phyloP scores from a whole-genome alignment of 2,113 vertebrate genomes.

The Corydoras sp. region DNA sequence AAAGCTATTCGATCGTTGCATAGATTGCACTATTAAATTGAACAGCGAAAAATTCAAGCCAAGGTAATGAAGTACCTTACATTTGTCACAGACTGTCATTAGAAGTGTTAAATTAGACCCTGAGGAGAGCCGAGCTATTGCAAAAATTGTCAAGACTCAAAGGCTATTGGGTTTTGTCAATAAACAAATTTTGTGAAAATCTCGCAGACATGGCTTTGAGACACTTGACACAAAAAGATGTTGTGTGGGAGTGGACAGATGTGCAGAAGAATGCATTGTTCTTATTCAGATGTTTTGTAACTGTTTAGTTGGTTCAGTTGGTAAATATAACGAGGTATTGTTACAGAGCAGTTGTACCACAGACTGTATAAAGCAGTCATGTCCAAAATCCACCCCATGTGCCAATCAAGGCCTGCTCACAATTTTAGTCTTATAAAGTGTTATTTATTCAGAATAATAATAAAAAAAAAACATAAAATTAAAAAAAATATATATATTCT shows the following conservation, averaged over 20 bases:
- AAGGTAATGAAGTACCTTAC: constrained; percentile 11
- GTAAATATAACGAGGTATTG: no score
- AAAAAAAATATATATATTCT: no score
- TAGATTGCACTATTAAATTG: constrained; percentile 13
- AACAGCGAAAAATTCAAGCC: constrained; percentile 15
- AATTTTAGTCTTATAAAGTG: no score
- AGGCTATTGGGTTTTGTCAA: constrained; percentile 13
- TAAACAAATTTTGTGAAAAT: constrained; percentile 17
- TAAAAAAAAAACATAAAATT: no score
- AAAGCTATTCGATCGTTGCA: constrained; percentile 13
- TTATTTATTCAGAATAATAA: no score
- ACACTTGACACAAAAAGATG: constrained; percentile 22
- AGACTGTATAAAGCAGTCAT: no score
- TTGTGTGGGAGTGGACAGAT: constrained; percentile 13
- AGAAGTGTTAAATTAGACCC: constrained; percentile 14
- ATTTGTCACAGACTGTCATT: constrained; percentile 20
- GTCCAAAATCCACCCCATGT: no score
- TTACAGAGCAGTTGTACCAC: no score
- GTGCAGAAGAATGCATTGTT: neutral
- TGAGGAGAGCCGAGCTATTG: constrained; percentile 15
- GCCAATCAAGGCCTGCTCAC: no score
- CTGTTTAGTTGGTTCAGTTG: no score
- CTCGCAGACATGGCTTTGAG: constrained; percentile 15
- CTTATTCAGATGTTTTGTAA: no score
- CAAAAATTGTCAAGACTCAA: constrained; percentile 21